Percentiles rank a stretch among this genome's conserved stretches.
Conservation (phyloP, 2,113 vertebrate species). For the Anas platyrhynchos region DNA sequence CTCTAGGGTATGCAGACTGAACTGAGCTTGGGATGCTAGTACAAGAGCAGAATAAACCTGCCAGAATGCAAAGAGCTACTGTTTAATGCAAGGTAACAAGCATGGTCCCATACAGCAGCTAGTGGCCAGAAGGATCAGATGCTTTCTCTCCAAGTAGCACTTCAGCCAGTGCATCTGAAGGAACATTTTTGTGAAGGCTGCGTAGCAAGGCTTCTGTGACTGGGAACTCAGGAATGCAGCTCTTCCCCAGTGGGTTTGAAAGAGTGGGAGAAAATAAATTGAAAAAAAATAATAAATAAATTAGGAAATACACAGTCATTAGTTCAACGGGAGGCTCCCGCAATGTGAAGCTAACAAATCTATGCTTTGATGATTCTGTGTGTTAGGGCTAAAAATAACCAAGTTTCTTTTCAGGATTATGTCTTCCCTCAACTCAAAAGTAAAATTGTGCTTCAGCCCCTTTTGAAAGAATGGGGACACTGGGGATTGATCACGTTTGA, state of each 20-base stretch:
- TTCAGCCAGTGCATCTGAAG: conserved; percentile 28
- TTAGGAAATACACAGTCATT: conserved; percentile 13
- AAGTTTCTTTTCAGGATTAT: conserved; percentile 46
- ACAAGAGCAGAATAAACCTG: not conserved
- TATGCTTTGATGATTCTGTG: not conserved
- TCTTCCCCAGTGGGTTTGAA: not conserved
- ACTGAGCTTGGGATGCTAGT: not conserved
- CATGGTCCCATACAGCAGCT: conserved; percentile 3
- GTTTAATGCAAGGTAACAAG: not conserved
- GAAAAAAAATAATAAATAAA: not conserved
- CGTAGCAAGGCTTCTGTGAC: not conserved
- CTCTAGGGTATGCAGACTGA: not conserved
- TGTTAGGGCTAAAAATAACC: conserved; percentile 72
- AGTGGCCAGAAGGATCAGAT: not conserved
- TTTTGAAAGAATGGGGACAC: conserved; percentile 21
- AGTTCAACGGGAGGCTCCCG: not conserved
- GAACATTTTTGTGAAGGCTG: conserved; percentile 20
- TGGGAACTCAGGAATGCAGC: not conserved
- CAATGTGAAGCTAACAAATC: not conserved
- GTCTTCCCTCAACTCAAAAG: conserved; percentile 39
- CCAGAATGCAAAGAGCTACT: not conserved
- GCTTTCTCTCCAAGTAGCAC: not conserved
- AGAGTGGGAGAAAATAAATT: conserved; percentile 16
- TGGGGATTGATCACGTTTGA: not conserved
- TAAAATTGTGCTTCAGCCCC: conserved; percentile 79